Base-by-base conservation (phyloP, 2,113 vertebrate species). In the Ceyx cyanopectus region DNA sequence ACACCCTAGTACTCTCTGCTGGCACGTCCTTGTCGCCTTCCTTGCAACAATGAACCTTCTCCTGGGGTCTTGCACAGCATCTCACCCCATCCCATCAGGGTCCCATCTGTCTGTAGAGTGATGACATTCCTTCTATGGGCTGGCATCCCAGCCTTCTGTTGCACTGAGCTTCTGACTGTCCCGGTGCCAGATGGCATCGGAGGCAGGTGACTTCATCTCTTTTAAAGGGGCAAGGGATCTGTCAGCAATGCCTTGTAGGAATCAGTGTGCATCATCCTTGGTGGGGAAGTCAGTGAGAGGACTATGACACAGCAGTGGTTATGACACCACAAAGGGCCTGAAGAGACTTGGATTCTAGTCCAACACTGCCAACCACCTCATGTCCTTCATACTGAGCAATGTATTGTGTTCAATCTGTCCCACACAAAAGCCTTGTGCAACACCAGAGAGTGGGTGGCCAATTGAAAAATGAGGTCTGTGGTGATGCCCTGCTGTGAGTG, bases 101-200 rank as follows among this genome's bases (percentile, higher is more conserved):
- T 85, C 94, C 97, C 97, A 84, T 98, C 97, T 98, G 97, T 97
- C 95, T 81, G 77, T 50, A 12, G 73, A 83, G 95, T 17, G 14
- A 97, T 96, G 97, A 95, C 95, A 95, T 97, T 87, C 79, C 86
- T 87, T 97, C 79, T 70, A 87, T 6, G 30, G 53, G 97, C 96
- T 94, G 96, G 78, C 92, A 65, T 95, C 97, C 97, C 97, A 80
- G 82, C 97, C 97, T 98, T 98, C 97, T 97, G 98, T 92, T 97
- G 89, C 45, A 4, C 74, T 83, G 91, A 91, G 95, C 95, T 97
- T 78, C 93, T 93, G 81, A 92, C 84, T 87, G 88, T 94, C 74
- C 23, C 58, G 46, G 66, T 90, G 95, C 96, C 97, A 97, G 94
- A 97, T 97, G 97, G 97, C 92, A 94, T 95, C 2, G 0, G 40